These are phyloP conservation scores for Meloidogyne hapla DNA, from an alignment of 1,140 invertebrate genomes.

Conservation along the genomic window DNA sequence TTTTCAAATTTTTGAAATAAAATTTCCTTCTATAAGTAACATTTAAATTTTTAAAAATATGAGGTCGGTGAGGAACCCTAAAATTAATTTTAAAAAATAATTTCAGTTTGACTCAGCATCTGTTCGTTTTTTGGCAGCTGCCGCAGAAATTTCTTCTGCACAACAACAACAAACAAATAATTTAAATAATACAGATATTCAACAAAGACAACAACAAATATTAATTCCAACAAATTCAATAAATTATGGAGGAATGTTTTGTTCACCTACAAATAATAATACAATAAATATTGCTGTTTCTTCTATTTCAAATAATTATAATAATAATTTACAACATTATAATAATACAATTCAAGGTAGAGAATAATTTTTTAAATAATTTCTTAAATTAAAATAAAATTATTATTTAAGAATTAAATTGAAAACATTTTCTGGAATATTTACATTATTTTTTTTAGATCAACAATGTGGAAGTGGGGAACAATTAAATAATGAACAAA, in stretches of 20 bases:
- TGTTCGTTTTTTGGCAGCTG: constrained; percentile 18
- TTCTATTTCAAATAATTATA: neutral
- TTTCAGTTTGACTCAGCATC: constrained; percentile 19
- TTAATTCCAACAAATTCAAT: constrained; percentile 4
- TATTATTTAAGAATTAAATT: no score
- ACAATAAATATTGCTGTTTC: neutral
- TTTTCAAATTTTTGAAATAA: no score
- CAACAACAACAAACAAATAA: neutral
- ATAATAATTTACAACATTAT: neutral
- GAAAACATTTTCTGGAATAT: neutral
- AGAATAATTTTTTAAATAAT: neutral
- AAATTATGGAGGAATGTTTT: neutral
- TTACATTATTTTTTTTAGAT: no score
- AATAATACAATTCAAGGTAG: neutral
- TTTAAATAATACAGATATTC: neutral
- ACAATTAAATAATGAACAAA: neutral
- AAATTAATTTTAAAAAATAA: no score
- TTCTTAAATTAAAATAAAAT: no score
- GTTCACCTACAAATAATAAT: neutral
- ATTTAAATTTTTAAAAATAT: no score
- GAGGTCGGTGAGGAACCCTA: no score
- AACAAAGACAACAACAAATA: neutral
- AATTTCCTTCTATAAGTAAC: no score
- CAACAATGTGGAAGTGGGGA: neutral
- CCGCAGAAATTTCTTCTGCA: constrained; percentile 3